Percentiles rank a stretch among this genome's conserved stretches.
phyloP scores from a whole-genome alignment of 2,888 invertebrate species.

The Athalia cordata region DNA sequence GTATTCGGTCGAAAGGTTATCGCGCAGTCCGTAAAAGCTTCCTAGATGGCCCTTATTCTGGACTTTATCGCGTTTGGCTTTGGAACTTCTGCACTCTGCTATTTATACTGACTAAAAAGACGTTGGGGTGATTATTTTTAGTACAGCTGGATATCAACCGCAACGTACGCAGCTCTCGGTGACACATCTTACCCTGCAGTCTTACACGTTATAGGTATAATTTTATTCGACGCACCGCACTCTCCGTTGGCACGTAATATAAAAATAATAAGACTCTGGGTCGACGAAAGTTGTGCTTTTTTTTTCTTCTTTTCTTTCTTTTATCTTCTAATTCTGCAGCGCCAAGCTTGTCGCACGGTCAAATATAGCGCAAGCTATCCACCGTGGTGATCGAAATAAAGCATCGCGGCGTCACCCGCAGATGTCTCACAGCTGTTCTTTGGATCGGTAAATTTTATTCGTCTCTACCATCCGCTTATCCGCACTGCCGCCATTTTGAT shows the following conservation, averaged over 20 bases:
- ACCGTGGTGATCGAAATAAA: constrained; percentile 35
- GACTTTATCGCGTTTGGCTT: constrained; percentile 15
- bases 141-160: neutral
- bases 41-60: neutral
- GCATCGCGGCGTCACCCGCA: constrained; percentile 61
- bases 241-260: neutral
- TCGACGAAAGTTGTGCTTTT: neutral
- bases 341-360: neutral
- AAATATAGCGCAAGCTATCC: constrained; percentile 3
- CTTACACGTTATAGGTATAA: constrained; percentile 1
- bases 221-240: constrained; percentile 15
- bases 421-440: constrained; percentile 68
- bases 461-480: constrained; percentile 18
- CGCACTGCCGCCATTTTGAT: constrained; percentile 4
- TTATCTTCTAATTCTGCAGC: neutral
- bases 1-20: neutral
- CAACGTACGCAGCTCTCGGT: neutral
- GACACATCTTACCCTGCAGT: constrained; percentile 24
- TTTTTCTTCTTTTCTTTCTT: neutral
- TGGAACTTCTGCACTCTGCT: constrained; percentile 33
- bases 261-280: constrained; percentile 15
- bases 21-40: neutral
- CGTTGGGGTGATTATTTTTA: constrained; percentile 21
- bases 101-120: constrained; percentile 15
- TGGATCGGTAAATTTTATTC: constrained; percentile 30